These are phyloP conservation scores for Drosophila fungiperda DNA, from an alignment of 2,888 invertebrate genomes.

Conservation along the genomic window DNA sequence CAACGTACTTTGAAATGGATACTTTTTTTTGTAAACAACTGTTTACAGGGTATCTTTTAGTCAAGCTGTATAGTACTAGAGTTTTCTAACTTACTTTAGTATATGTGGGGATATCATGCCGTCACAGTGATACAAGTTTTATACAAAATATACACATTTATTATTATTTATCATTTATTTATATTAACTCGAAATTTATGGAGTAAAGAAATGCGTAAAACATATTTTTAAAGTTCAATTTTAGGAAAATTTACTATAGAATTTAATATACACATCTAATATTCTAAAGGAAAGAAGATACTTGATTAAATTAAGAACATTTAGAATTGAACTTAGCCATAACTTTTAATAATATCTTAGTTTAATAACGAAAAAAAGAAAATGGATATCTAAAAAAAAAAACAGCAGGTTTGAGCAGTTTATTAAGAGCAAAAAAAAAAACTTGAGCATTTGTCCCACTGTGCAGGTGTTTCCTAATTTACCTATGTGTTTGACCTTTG, in stretches of 20 bases:
- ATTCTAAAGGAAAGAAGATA: too few relatives aligned
- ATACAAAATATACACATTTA: not conserved
- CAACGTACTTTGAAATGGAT: not conserved
- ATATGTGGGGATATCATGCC: not conserved
- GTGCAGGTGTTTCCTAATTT: constrained; percentile 34
- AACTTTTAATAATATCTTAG: too few relatives aligned
- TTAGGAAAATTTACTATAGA: not conserved
- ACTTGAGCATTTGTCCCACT: constrained; percentile 33
- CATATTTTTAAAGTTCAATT: too few relatives aligned
- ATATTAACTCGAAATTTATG: not conserved
- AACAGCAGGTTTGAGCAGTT: not conserved
- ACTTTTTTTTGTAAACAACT: not conserved
- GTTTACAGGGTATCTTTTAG: not conserved
- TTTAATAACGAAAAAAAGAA: too few relatives aligned
- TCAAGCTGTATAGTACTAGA: not conserved
- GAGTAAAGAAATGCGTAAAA: not conserved
- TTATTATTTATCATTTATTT: not conserved
- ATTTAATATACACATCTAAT: too few relatives aligned
- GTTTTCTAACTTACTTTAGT: not conserved
- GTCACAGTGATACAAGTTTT: constrained; percentile 20
- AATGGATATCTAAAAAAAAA: not conserved
- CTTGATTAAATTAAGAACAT: too few relatives aligned
- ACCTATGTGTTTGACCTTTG: constrained; percentile 54
- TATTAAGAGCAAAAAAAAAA: not conserved
- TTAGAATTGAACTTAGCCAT: too few relatives aligned